Percentiles rank a stretch among this genome's conserved stretches.
Evolutionary conservation across 2,113 vertebrate species (phyloP).

Genomic region (Heteronetta atricapilla): DNA sequence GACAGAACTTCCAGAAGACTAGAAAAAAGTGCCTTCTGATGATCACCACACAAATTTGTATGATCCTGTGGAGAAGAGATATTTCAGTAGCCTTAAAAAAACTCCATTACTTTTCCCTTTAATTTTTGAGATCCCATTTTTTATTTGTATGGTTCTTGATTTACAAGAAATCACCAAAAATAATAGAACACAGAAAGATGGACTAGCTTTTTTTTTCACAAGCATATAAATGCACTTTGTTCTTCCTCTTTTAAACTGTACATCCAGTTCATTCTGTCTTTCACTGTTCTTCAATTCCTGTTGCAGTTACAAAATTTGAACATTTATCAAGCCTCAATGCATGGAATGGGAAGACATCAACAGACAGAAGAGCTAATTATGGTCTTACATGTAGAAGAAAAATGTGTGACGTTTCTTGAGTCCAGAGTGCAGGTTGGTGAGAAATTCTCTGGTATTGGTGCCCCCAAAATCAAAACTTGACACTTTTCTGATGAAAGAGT

Average conservation of each 20-base stretch:
- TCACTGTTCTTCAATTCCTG: not conserved
- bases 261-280: not conserved
- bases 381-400: not conserved
- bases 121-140: slow-evolving; percentile 35
- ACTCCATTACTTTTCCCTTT: not conserved
- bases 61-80: not conserved
- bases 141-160: slow-evolving; percentile 4
- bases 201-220: not conserved
- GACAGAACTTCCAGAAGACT: not conserved
- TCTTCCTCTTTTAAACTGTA: not conserved
- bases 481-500: not conserved
- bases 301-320: not conserved
- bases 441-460: not conserved
- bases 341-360: not conserved
- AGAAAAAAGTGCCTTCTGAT: not conserved
- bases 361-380: not conserved
- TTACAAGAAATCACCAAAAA: slow-evolving; percentile 6
- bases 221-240: not conserved
- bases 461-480: not conserved
- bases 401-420: not conserved
- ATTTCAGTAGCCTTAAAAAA: slow-evolving; percentile 11
- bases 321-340: not conserved
- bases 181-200: slow-evolving; percentile 2
- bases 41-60: not conserved
- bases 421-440: not conserved